phyloP scores from a whole-genome alignment of 37 sponge, comb jelly and placozoan genomes.

The Spongilla lacustris region DNA sequence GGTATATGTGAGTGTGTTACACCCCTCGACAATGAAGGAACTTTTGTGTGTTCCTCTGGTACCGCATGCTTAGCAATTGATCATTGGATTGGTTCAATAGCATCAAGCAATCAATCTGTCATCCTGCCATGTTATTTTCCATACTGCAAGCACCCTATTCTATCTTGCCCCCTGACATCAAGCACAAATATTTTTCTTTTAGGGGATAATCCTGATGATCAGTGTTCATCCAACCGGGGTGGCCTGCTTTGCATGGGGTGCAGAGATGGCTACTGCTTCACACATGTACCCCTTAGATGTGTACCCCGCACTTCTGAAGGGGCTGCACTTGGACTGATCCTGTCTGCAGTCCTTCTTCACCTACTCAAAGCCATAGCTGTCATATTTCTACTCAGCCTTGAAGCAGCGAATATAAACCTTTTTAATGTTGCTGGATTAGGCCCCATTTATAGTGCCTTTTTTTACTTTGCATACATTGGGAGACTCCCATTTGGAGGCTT shows the following conservation, averaged over 20 bases:
- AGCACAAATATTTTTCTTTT: background rate
- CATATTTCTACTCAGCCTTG: background rate
- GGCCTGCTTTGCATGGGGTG: slow-evolving; percentile 7
- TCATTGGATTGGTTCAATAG: background rate
- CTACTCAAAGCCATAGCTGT: background rate
- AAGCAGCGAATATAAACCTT: background rate
- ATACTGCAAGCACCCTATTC: background rate
- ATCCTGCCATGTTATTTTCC: background rate
- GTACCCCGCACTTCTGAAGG: background rate
- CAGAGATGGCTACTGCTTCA: slow-evolving; percentile 2
- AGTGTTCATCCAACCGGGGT: background rate
- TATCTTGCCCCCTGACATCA: background rate
- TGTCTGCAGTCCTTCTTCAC: background rate
- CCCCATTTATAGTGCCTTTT: slow-evolving; percentile 6
- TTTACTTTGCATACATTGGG: background rate
- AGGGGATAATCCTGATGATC: background rate
- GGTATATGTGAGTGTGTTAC: background rate
- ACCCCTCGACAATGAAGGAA: background rate
- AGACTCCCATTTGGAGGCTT: background rate
- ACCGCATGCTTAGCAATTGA: background rate
- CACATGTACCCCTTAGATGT: background rate
- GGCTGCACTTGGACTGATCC: background rate
- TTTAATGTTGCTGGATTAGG: background rate
- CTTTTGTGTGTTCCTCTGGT: background rate
- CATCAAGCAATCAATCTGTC: background rate